These are phyloP conservation scores for Esperia sulphurella DNA, from an alignment of 2,888 invertebrate species.

Conservation along the genomic window DNA sequence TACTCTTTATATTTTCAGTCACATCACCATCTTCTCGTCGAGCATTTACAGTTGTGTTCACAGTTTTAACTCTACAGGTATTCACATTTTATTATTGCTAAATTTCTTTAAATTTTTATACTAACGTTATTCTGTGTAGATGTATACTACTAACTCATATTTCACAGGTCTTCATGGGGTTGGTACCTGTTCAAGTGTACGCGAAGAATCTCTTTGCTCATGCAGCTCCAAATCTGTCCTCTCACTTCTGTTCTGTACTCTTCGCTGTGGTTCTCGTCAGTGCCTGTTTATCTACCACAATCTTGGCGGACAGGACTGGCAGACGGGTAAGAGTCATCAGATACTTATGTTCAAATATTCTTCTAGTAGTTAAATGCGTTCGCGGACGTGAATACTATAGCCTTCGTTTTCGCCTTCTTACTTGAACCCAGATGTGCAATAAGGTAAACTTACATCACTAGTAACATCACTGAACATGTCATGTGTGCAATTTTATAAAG, in stretches of 20 bases:
- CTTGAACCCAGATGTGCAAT: too few relatives aligned
- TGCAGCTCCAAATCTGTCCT: conserved; percentile 68
- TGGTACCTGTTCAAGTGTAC: conserved; percentile 66
- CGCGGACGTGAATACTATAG: too few relatives aligned
- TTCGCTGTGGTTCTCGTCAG: conserved; percentile 77
- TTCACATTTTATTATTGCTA: background rate
- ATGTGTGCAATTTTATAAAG: too few relatives aligned
- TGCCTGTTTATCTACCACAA: conserved; percentile 61
- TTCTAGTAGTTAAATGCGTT: too few relatives aligned
- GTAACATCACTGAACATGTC: too few relatives aligned
- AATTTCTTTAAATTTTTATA: background rate
- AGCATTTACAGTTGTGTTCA: conserved; percentile 48
- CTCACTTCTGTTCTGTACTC: conserved; percentile 77
- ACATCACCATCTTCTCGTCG: conserved; percentile 39
- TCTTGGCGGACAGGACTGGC: conserved; percentile 80
- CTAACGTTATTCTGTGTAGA: background rate
- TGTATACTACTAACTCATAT: background rate
- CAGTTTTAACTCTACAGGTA: conserved; percentile 50
- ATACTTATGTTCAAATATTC: too few relatives aligned
- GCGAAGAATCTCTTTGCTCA: conserved; percentile 73
- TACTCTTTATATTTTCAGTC: conserved; percentile 28
- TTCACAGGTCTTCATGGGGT: conserved; percentile 63
- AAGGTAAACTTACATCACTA: too few relatives aligned
- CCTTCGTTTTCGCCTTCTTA: too few relatives aligned
- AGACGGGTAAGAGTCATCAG: conserved; percentile 66